Percentiles rank a stretch among this genome's conserved stretches.
Evolutionary conservation across 2,888 invertebrate genomes (phyloP).

Genomic region (Meiosimyza platycephala): DNA sequence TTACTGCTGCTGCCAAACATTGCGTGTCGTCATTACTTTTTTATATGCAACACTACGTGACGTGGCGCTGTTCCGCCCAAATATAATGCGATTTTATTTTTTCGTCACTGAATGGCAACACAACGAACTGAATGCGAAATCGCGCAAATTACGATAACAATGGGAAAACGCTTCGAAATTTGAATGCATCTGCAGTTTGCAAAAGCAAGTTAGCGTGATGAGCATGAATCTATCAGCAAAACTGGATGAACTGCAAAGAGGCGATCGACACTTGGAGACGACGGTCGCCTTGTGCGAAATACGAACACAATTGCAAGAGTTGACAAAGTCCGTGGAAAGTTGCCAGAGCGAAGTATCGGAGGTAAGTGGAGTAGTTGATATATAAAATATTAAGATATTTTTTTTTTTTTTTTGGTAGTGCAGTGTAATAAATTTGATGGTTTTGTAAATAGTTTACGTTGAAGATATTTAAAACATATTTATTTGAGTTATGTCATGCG

Average conservation of each 20-base stretch:
- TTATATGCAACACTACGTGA: not conserved
- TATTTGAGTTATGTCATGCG: too few relatives aligned
- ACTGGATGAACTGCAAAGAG: conserved; percentile 92
- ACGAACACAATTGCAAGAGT: conserved; percentile 90
- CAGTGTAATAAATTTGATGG: too few relatives aligned
- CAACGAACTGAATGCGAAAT: conserved; percentile 50
- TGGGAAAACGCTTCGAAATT: not conserved
- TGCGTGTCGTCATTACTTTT: conserved; percentile 26
- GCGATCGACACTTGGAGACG: conserved; percentile 91
- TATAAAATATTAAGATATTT: too few relatives aligned
- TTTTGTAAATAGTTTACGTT: too few relatives aligned
- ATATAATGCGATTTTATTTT: too few relatives aligned
- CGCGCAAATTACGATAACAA: not conserved
- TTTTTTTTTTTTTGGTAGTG: too few relatives aligned
- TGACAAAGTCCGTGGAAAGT: conserved; percentile 94
- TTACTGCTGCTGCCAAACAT: not conserved
- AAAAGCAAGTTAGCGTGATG: conserved; percentile 98
- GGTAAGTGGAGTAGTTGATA: conserved; percentile 65
- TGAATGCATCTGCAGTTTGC: conserved; percentile 76
- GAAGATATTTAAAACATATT: too few relatives aligned
- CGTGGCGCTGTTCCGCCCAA: conserved; percentile 8
- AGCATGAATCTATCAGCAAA: conserved; percentile 95
- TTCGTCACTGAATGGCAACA: not conserved
- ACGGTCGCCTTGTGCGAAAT: conserved; percentile 95
- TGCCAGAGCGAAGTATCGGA: conserved; percentile 94